Percentiles rank a stretch among this genome's conserved stretches.
Conservation (phyloP, 2,797 vertebrate species). For the Pempheris klunzingeri region DNA sequence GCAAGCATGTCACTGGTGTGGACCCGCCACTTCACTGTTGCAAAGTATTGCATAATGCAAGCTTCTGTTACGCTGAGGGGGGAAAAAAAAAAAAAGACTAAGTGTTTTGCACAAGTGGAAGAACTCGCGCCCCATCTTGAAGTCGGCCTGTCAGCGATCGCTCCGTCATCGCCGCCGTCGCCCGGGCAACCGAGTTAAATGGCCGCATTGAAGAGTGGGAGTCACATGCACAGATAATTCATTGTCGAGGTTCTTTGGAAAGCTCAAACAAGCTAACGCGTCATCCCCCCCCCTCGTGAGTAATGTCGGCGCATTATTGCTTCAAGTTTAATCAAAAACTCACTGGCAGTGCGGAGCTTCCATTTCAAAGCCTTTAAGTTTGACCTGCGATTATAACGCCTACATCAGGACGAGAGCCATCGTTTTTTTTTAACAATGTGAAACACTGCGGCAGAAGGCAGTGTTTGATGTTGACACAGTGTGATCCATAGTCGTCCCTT, state of each 20-base stretch:
- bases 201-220: conserved; percentile 45
- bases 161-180: conserved; percentile 51
- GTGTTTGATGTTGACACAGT: conserved; percentile 4
- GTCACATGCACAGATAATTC: conserved; percentile 39
- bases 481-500: not conserved
- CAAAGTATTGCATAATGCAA: conserved; percentile 68
- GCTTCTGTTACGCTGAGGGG: conserved; percentile 50
- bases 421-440: not conserved
- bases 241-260: conserved; percentile 47
- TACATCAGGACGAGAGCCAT: not conserved
- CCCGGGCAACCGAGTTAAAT: conserved; percentile 56
- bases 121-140: conserved; percentile 60
- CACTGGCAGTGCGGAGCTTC: not conserved
- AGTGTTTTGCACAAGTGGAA: conserved; percentile 57
- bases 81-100: conserved; percentile 20
- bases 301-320: not conserved
- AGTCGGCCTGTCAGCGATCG: conserved; percentile 54
- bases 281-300: not conserved
- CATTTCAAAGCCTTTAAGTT: not conserved
- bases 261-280: conserved; percentile 17
- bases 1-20: conserved; percentile 27
- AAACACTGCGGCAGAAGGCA: not conserved
- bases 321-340: not conserved
- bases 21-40: conserved; percentile 43
- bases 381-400: conserved; percentile 15